Base-by-base conservation (phyloP, 2,888 invertebrate genomes). In the Acleris emargana region DNA sequence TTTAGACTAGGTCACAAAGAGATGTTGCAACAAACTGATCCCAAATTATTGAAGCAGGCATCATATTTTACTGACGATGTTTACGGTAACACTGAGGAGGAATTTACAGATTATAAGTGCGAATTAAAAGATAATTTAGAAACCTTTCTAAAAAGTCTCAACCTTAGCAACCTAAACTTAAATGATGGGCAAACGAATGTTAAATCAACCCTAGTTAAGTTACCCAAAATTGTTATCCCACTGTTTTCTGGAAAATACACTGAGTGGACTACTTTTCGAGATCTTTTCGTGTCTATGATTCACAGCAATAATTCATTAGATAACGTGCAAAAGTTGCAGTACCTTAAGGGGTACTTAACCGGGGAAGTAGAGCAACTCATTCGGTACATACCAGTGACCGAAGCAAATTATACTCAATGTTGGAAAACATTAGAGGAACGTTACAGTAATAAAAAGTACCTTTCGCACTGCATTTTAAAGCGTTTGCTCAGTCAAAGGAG, bases 341-440 rank as follows among this genome's bases (percentile, higher is more conserved):
- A 49, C 18, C 49, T 49, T 18, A 49, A 49, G 13, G 49, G 20
- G 5, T 49, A 45, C 17, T 45, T 45, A n/a, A 45, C 45, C 6
- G 45, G 45, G 2, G 45, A 45, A 45, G 45, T 17, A 6, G 49
- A 49, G 13, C 54, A 54, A 32, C 42, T 54, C 3, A 17, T 54
- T 13, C 18, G 54, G 17, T 11, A 64, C 11, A 55, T 62, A 18
- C 62, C 68, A 7, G 54, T 62, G 2, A 52, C 57, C 1, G 50
- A 57, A 0, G 52, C 42, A 7, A 67, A 67, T 50, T 67, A 60
- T 42, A 3, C 11, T 11, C n/a, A 16, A 4, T 67, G 63, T 60
- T 67, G 67, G 63, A 17, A 28, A n/a, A 28, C 49, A n/a, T 60
- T 67, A 32, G 13, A 59, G 32, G 17, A n/a, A n/a, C n/a, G n/a